phyloP scores from a whole-genome alignment of 2,113 vertebrate genomes.

The Nesospiza acunhae region DNA sequence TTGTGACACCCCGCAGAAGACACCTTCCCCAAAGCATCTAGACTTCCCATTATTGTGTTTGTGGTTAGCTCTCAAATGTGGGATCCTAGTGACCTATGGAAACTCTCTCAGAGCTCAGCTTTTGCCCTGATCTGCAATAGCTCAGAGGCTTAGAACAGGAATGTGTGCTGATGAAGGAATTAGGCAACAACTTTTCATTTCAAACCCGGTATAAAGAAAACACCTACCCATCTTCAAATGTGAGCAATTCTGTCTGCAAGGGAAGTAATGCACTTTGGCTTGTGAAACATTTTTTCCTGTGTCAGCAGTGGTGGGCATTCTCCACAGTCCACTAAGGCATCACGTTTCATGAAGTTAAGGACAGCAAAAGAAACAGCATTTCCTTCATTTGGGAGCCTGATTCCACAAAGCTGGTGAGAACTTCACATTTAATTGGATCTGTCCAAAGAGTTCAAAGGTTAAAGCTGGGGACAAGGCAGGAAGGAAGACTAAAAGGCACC shows the following conservation, averaged over 20 bases:
- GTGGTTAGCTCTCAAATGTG: background rate
- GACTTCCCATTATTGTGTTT: fast-evolving
- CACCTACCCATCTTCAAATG: background rate
- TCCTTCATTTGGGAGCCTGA: background rate
- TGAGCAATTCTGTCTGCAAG: background rate
- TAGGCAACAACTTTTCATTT: background rate
- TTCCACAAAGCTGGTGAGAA: background rate
- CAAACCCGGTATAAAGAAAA: background rate
- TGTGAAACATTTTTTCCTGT: background rate
- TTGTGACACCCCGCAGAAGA: background rate
- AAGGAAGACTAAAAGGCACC: background rate
- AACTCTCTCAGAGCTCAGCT: background rate
- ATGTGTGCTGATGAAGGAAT: background rate
- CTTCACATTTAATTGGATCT: background rate
- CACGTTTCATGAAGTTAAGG: background rate
- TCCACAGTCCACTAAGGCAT: background rate
- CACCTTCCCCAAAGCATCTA: background rate
- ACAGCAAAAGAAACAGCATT: background rate
- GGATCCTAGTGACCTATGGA: background rate
- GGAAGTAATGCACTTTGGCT: background rate
- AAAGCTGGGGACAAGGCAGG: background rate
- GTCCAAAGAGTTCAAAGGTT: background rate
- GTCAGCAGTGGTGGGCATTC: background rate
- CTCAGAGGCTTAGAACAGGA: background rate
- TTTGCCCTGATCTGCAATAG: background rate